Evolutionary conservation across 2,113 vertebrate genomes (phyloP).

Genomic region (Furnarius figulus): DNA sequence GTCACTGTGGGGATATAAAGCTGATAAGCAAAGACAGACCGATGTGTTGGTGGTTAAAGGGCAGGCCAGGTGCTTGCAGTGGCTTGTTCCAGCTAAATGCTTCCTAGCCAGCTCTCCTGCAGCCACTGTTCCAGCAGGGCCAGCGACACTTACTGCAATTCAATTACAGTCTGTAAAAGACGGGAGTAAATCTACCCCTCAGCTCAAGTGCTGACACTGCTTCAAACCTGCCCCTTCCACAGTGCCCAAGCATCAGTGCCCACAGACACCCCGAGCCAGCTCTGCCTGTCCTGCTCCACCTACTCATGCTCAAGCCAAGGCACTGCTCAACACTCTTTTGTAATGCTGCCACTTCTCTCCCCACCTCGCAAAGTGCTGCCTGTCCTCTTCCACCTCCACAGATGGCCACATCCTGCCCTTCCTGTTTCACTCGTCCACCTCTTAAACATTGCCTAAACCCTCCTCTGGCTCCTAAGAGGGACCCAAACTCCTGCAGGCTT

Average conservation of each 20-base stretch:
- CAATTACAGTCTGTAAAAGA: background rate
- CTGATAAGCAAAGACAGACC: background rate
- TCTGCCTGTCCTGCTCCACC: background rate
- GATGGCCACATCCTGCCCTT: constrained; percentile 26
- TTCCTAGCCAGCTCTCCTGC: background rate
- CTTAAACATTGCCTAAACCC: background rate
- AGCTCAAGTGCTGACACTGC: background rate
- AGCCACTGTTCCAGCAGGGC: background rate
- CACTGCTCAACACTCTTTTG: background rate
- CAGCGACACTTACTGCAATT: constrained; percentile 1
- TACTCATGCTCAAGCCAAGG: background rate
- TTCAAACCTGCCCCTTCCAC: background rate
- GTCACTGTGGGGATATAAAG: background rate
- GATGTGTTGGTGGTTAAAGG: background rate
- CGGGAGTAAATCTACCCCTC: background rate
- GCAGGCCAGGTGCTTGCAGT: background rate
- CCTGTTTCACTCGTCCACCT: background rate
- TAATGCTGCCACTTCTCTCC: background rate
- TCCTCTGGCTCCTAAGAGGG: background rate
- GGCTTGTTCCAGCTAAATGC: background rate
- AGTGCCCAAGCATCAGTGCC: background rate
- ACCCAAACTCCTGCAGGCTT: background rate
- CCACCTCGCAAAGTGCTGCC: background rate
- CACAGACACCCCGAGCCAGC: fast-evolving
- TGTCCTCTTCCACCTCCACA: background rate